Evolutionary conservation across 2,113 vertebrate genomes (phyloP).

Genomic region (Corythoichthys intestinalis): DNA sequence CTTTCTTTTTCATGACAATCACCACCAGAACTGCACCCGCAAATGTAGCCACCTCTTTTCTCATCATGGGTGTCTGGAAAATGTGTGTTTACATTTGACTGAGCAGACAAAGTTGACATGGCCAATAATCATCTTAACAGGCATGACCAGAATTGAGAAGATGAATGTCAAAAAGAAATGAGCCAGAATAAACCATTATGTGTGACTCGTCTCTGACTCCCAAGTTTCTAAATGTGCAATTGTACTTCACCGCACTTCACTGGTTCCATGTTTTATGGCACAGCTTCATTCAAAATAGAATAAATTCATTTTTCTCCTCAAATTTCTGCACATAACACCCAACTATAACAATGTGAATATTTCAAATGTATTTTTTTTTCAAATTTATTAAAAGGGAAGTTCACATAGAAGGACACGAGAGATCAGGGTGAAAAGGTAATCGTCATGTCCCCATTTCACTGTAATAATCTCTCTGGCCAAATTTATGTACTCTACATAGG

Average conservation of each 20-base stretch:
- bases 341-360: too few species aligned
- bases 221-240: background rate
- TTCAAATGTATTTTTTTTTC: too few species aligned
- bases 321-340: too few species aligned
- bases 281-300: background rate
- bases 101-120: slow-evolving; percentile 40
- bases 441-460: too few species aligned
- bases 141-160: slow-evolving; percentile 23
- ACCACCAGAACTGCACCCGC: background rate
- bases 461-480: too few species aligned
- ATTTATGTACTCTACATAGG: too few species aligned
- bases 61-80: slow-evolving; percentile 42
- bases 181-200: slow-evolving; percentile 5
- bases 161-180: slow-evolving; percentile 1
- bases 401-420: too few species aligned
- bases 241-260: background rate
- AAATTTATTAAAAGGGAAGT: too few species aligned
- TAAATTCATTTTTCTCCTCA: too few species aligned
- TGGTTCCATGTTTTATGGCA: background rate
- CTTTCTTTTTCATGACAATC: slow-evolving; percentile 20
- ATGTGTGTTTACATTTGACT: slow-evolving; percentile 36
- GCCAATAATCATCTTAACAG: slow-evolving; percentile 50
- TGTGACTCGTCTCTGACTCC: background rate
- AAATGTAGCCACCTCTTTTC: background rate
- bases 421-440: too few species aligned